Conservation (phyloP, 1,140 invertebrate genomes). For the Gerris buenoi region DNA sequence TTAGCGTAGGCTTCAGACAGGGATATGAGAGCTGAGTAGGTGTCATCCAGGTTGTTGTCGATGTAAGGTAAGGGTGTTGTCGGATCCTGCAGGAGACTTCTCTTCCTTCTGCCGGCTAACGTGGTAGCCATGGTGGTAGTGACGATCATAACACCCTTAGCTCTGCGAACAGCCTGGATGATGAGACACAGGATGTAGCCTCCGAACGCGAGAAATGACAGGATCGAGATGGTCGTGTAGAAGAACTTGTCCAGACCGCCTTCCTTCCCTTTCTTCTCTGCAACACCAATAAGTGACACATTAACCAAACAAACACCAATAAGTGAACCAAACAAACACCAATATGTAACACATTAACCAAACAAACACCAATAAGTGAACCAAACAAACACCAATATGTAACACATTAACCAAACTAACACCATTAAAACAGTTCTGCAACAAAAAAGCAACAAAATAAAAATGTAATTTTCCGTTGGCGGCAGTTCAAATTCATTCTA, state of each 20-base stretch:
- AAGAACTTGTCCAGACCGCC: neutral
- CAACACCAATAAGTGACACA: neutral
- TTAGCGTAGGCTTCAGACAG: neutral
- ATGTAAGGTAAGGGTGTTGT: neutral
- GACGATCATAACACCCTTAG: neutral
- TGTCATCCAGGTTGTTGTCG: neutral
- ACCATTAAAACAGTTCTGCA: too few species aligned
- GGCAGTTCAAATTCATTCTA: too few species aligned
- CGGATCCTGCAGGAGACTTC: neutral
- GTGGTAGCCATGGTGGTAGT: neutral
- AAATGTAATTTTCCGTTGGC: too few species aligned
- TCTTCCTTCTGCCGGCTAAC: neutral
- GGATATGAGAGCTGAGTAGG: neutral
- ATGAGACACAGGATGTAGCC: neutral
- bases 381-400: too few species aligned
- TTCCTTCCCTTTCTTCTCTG: neutral
- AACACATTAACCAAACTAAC: too few species aligned
- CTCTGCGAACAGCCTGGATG: neutral
- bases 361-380: too few species aligned
- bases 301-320: too few species aligned
- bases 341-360: too few species aligned
- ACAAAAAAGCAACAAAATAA: too few species aligned
- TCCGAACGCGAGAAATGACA: neutral
- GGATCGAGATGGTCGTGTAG: neutral
- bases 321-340: too few species aligned